Base-by-base conservation (phyloP, 2,888 invertebrate species). In the Pheosia tremula region DNA sequence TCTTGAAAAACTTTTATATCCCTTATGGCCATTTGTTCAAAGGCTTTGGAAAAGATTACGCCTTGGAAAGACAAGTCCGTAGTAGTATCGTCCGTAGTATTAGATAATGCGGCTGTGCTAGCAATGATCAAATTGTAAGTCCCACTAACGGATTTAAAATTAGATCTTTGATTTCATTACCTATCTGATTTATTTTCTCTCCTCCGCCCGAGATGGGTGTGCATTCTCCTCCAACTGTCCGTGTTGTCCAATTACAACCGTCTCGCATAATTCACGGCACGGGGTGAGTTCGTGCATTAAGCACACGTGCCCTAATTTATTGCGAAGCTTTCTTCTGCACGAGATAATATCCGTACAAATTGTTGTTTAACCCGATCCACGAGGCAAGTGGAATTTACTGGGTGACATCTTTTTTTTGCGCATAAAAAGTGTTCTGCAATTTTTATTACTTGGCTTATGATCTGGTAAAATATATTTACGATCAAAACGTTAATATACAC, bases 191-290 rank as follows among this genome's bases (percentile, higher is more conserved):
- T 50, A 50, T 50, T 8, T 50, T 24, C 24, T 24, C 24, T 24
- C 24, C 24, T 7, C 1, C 8, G 24, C 50, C 50, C 24, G 13
- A 24, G 50, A 4, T 7, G 3, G 24, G 24, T 8, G 8, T 50
- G 50, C 50, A 50, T 50, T 10, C 24, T 8, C 50, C 47, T 41
- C 24, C 24, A 24, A 41, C 41, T 5, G 50, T 24, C 24, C 50
- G 50, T 13, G 47, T 47, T 9, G 24, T 24, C 24, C 50, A 50
- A 50, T 50, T 50, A 50, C 24, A 50, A 50, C 24, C 50, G 24
- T 50, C 50, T 13, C 50, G 50, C 9, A n/a, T 50, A 50, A 50
- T 24, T 50, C 37, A 61, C 53, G 38, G 37, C 7, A 57, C 61
- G 11, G 50, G 36, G 8, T 50, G 50, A 50, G 50, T 50, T 50